Evolutionary conservation across 2,888 invertebrate genomes (phyloP), one percentile per base, ranked within the genome.

Genomic region (Hydriomena furcata): DNA sequence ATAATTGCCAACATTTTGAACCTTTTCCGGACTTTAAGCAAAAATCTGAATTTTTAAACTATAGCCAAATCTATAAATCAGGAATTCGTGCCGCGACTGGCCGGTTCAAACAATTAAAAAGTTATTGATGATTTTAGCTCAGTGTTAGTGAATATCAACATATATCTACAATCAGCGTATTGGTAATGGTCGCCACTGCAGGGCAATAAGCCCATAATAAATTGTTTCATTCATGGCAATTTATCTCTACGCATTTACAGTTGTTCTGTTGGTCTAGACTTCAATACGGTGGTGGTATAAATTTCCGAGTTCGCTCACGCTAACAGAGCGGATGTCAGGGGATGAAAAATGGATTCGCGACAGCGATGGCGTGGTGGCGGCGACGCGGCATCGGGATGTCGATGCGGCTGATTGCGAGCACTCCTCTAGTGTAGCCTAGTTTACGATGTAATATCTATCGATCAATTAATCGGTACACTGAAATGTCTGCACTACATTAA

Each of bases 301-400:
- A 80, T 76, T 71, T 71, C 58, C 65, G 56, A 65, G 66, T 65
- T 64, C 63, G 70, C 64, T 69, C 65, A 70, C 63, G 62, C 68
- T 71, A 71, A 71, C 71, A 70, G 71, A 74, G 60, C 74, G 73
- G 70, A 69, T 74, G 79, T 79, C 76, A 72, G 61, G 68, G 71
- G 67, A 74, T 79, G 80, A 81, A 80, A 82, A 81, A 81, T 78
- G 68, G 62, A 68, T 72, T 68, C 71, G 68, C 67, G 70, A 61
- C 65, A 58, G 49, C 48, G 41, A 46, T 40, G 8, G 31, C 40
- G 42, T 20, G 13, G 41, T 10, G 27, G 36, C 40, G 36, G 36
- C 28, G 23, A 54, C 52, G 48, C 28, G 36, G 37, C 42, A n/a
- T n/a, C 62, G 57, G 55, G 52, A 62, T 66, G 68, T 73, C 77